Evolutionary conservation across 2,113 vertebrate species (phyloP), one percentile per base, ranked within the genome.

Genomic region (Percopsis transmontana): DNA sequence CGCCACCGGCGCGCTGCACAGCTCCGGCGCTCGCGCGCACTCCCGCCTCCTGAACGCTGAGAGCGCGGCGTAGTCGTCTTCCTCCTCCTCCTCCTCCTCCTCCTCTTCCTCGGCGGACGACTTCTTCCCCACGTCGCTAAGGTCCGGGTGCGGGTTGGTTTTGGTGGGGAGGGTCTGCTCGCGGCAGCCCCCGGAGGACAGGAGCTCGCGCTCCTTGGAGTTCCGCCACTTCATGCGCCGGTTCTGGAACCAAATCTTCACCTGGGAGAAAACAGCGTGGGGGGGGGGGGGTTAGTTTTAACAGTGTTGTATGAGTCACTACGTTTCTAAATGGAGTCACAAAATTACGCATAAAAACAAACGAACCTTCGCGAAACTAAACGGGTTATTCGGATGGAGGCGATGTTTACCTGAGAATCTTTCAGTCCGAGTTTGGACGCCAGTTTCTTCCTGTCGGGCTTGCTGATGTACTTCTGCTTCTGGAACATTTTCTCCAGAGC

Each of bases 171-270:
- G 90, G 4, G 97, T 99, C 84, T 99, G 97, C 42, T 99, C 97
- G 3, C 97, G 91, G 87, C 97, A 97, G 54, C 97, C 97, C 0
- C 97, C 97, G 0, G 96, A 95, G 0, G 97, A 98, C 56, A 99
- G 89, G 16, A 99, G 93, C 82, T 99, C 97, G 15, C 97, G 88
- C 20, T 99, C 97, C 70, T 99, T 99, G 13, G 96, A 99, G 90
- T 99, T 99, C 51, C 97, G 92, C 97, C 97, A 99, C 72, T 99
- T 99, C 97, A 99, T 99, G 56, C 97, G 91, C 48, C 97, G 89
- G 84, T 99, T 99, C 82, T 99, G 97, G 88, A 99, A 99, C 97
- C 97, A 99, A 83, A 99, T 99, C 87, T 99, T 99, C 62, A 99
- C 97, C 97, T 99, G 65, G 0, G 0, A 2, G 15, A 8, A 14